phyloP scores from a whole-genome alignment of 1,140 invertebrate species.

The Anoplolepis gracilipes region DNA sequence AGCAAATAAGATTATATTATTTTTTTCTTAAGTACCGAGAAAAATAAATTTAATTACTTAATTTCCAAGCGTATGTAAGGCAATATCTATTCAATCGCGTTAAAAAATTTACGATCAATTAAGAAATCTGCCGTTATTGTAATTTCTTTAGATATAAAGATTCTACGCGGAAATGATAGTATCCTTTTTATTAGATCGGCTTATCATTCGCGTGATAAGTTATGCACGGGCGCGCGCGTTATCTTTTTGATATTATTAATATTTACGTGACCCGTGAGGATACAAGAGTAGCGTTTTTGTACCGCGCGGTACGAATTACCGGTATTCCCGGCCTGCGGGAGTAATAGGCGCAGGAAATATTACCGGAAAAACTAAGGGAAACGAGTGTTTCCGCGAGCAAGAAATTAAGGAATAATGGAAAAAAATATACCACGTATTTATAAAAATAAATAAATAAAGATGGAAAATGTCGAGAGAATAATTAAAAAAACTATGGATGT shows the following conservation, averaged over 20 bases:
- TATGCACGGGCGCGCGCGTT: conserved; percentile 27
- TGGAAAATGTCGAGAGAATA: background rate
- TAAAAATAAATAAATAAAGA: background rate
- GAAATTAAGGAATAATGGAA: conserved; percentile 4
- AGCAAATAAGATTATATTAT: background rate
- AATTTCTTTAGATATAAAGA: background rate
- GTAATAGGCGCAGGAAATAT: conserved; percentile 60
- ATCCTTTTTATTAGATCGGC: conserved; percentile 1
- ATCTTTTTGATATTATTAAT: conserved; percentile 68
- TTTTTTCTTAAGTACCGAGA: background rate
- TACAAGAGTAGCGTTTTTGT: conserved; percentile 64
- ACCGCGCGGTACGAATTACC: conserved; percentile 24
- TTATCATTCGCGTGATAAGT: conserved; percentile 51
- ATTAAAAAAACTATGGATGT: too few relatives aligned
- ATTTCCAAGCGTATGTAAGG: background rate
- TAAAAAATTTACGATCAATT: conserved; percentile 14
- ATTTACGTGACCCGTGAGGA: conserved; percentile 70
- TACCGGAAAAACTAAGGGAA: conserved; percentile 4
- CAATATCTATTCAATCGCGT: background rate
- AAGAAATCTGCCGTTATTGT: background rate
- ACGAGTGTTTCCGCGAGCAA: conserved; percentile 16
- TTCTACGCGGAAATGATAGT: background rate
- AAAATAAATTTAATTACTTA: background rate
- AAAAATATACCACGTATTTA: background rate
- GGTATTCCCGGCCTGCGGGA: conserved; percentile 24